These are phyloP conservation scores for Ostrea denselamellosa DNA, from an alignment of 1,140 invertebrate species.

Conservation along the genomic window DNA sequence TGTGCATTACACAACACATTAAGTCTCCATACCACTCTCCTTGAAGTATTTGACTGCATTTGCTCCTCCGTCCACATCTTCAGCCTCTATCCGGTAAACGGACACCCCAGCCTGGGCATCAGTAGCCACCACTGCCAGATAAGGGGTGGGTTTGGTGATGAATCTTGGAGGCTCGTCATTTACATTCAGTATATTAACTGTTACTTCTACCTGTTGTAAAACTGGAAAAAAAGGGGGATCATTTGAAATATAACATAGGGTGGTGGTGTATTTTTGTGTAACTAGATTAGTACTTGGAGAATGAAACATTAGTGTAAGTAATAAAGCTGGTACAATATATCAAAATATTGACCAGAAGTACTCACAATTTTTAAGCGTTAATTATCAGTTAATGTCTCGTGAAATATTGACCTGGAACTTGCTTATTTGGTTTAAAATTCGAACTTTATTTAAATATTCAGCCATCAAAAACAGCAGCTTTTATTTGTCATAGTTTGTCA, in stretches of 20 bases:
- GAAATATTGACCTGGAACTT: too few relatives aligned
- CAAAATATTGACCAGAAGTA: too few relatives aligned
- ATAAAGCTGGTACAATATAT: too few relatives aligned
- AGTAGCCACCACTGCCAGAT: slow-evolving; percentile 83
- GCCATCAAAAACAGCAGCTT: too few relatives aligned
- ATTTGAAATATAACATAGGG: background rate
- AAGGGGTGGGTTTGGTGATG: slow-evolving; percentile 93
- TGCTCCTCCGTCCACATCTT: background rate
- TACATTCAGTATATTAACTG: slow-evolving; percentile 96
- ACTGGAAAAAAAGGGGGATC: background rate
- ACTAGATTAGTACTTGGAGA: too few relatives aligned
- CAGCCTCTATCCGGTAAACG: background rate
- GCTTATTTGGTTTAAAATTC: too few relatives aligned
- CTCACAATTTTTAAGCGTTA: too few relatives aligned
- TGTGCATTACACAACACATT: background rate
- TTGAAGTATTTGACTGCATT: background rate
- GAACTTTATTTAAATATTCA: too few relatives aligned
- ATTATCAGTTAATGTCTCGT: too few relatives aligned
- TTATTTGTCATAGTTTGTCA: too few relatives aligned
- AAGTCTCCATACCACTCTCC: background rate
- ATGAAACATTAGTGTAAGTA: too few relatives aligned
- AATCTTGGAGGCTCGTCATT: slow-evolving; percentile 94
- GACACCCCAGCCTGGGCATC: background rate
- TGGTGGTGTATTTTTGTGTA: too few relatives aligned
- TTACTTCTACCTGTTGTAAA: slow-evolving; percentile 79